These are phyloP conservation scores for Ceratotherium simum DNA, from an alignment of 2,113 vertebrate genomes.

Conservation along the genomic window DNA sequence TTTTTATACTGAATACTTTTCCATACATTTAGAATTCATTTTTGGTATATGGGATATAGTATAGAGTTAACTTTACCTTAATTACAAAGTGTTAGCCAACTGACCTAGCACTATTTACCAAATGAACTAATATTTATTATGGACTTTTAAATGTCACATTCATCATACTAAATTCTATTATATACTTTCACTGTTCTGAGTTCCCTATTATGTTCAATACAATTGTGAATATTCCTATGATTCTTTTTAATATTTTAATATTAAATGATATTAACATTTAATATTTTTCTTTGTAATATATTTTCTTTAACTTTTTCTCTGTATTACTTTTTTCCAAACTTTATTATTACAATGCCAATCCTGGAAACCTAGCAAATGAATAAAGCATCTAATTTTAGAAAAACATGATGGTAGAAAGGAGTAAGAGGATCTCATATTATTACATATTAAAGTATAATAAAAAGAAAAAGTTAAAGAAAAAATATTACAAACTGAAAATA, in stretches of 20 bases:
- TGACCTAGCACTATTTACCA: neutral
- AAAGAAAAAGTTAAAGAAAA: neutral
- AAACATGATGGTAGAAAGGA: neutral
- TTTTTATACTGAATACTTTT: neutral
- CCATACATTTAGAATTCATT: neutral
- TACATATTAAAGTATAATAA: neutral
- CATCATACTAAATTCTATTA: neutral
- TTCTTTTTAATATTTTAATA: neutral
- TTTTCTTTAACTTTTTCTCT: neutral
- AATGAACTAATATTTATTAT: constrained; percentile 1
- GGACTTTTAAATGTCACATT: neutral
- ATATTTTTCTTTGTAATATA: neutral
- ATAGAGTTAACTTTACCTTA: neutral
- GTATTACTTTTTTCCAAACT: neutral
- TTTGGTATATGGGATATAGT: neutral
- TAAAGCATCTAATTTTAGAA: neutral
- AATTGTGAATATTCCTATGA: neutral
- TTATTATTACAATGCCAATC: neutral
- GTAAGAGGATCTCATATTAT: neutral
- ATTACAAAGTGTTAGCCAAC: neutral
- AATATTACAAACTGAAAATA: neutral
- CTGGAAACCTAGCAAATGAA: neutral
- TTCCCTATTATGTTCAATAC: neutral
- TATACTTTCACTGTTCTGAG: neutral
- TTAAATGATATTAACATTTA: neutral